Evolutionary conservation across 1,140 invertebrate species (phyloP).

Genomic region (Aphaenogaster floridana): DNA sequence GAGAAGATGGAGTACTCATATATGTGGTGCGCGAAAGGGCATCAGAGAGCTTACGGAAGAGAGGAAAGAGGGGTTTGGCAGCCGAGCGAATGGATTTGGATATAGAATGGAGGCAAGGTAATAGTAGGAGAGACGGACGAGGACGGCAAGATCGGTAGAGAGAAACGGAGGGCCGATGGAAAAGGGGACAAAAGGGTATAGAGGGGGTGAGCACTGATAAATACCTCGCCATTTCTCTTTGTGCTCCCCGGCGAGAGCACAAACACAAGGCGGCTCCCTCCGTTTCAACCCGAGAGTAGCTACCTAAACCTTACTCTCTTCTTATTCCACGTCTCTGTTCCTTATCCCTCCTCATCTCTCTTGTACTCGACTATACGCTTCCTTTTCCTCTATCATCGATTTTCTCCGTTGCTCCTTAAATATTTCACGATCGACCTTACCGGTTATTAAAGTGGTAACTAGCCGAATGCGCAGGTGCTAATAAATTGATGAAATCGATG

Average conservation of each 20-base stretch:
- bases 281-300: constrained; percentile 77
- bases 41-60: constrained; percentile 75
- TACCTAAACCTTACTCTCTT: constrained; percentile 79
- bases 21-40: constrained; percentile 79
- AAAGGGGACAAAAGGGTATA: constrained; percentile 73
- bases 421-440: constrained; percentile 57
- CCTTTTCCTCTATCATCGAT: constrained; percentile 57
- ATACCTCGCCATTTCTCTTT: constrained; percentile 83
- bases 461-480: neutral
- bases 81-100: constrained; percentile 77
- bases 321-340: constrained; percentile 75
- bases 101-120: constrained; percentile 75
- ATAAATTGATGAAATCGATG: constrained; percentile 21
- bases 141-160: constrained; percentile 63
- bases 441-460: constrained; percentile 50
- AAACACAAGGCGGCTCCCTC: constrained; percentile 83
- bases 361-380: constrained; percentile 73
- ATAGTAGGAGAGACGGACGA: constrained; percentile 70
- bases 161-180: constrained; percentile 65
- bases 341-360: constrained; percentile 79
- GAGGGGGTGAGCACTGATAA: constrained; percentile 85
- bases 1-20: constrained; percentile 79
- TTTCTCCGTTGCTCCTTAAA: constrained; percentile 52
- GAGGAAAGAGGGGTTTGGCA: constrained; percentile 71
- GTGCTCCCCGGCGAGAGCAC: constrained; percentile 85